Evolutionary conservation across 2,888 invertebrate species (phyloP), one percentile per base, ranked within the genome.

Genomic region (Andrena bucephala): DNA sequence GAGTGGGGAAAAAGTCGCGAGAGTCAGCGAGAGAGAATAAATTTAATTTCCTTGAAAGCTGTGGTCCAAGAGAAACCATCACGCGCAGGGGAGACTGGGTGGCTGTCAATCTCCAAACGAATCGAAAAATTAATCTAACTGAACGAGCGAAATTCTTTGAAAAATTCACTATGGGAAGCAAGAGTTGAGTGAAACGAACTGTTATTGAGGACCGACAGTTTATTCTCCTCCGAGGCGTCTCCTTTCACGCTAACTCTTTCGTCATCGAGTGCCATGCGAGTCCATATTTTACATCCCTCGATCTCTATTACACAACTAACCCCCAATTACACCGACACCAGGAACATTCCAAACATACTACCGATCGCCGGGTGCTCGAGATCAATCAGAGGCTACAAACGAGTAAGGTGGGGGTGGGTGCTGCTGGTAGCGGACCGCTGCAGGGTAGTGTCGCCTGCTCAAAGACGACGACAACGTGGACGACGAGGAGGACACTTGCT

Each of bases 401-500:
- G 27, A 70, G 36, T 48, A 33, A 78, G 36, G 52, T 27, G n/a
- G 29, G 31, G n/a, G 6, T 8, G 27, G 5, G 16, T 13, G 2
- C 52, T 6, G 29, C n/a, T 31, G 48, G 29, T 33, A 8, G 57
- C n/a, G 42, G 69, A 69, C 29, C 10, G n/a, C 50, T 54, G 70
- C 33, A 65, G 67, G 68, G 60, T 62, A 48, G 83, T 76, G 86
- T 68, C 75, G 83, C 63, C 83, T 81, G 16, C 85, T 77, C 86
- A 76, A 79, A 82, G 83, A 82, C 84, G 79, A 65, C 74, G 75
- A 86, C 78, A 76, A 81, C 81, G 80, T 78, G 68, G 75, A 84
- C 84, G 85, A 85, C 81, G 85, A 90, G 86, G 90, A 90, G 89
- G 91, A 92, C 91, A 92, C 89, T 92, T 91, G 90, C 90, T 89